Base-by-base conservation (phyloP, 2,113 vertebrate genomes). In the Urocolius indicus region DNA sequence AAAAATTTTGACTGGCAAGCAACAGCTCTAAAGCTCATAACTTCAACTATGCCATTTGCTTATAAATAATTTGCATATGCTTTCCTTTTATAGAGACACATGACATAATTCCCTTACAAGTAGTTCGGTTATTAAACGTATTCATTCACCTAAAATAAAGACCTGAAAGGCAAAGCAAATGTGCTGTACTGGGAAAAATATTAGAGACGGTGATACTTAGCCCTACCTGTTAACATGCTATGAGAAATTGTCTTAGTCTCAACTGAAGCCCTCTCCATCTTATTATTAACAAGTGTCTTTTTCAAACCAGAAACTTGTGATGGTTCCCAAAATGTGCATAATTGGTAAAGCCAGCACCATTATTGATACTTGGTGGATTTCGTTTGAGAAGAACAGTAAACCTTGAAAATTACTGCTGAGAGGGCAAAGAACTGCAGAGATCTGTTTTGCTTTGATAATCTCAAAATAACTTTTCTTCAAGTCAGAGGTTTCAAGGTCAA, bases 401-500 rank as follows among this genome's bases (percentile, higher is more conserved):
- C 15, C 46, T 78, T 59, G n/a, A 87, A 90, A 83, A 82, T 74
- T 36, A 59, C 52, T 68, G 46, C n/a, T 41, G 26, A 38, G 36
- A 54, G 38, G 41, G 46, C 55, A 62, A 32, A 68, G 46, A 85
- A 45, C 58, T 36, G 29, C 36, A 12, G 1, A 32, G 71, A 83
- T 66, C 46, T 43, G 10, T 26, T 54, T 73, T 15, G 22, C 30
- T 94, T 90, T 90, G 83, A 93, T 87, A 4, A 87, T 43, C 13
- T 57, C 52, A 67, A 68, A 80, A 41, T 46, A 26, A 2, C 22
- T 63, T 58, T 59, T 89, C 75, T 62, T 83, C 54, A 59, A 59
- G 87, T 73, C 29, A 67, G 90, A 83, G 43, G 27, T 76, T 94
- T 95, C 85, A 92, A 23, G 89, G 72, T 85, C 27, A 68, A 34